These are phyloP conservation scores for Drosophila erecta DNA, from an alignment of 1,140 invertebrate species.

Conservation along the genomic window DNA sequence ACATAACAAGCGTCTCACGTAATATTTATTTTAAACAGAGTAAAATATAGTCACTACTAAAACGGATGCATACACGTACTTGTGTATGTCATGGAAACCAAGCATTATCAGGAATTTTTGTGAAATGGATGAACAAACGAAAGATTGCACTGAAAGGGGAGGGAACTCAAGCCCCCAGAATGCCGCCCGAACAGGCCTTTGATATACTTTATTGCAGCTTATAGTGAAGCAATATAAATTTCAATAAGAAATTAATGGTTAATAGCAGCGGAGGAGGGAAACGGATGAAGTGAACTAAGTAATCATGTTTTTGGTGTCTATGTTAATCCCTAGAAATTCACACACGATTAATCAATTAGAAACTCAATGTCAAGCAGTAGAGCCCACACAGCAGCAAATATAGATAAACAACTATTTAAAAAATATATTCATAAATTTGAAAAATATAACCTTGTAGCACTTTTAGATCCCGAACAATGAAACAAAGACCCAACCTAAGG, in stretches of 20 bases:
- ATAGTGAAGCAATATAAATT: constrained; percentile 52
- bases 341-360: constrained; percentile 76
- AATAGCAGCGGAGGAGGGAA: background rate
- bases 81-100: constrained; percentile 34
- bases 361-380: constrained; percentile 63
- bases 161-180: constrained; percentile 46
- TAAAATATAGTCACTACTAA: constrained; percentile 16
- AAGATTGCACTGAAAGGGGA: constrained; percentile 16
- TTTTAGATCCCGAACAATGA: constrained; percentile 47
- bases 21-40: constrained; percentile 34
- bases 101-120: constrained; percentile 74
- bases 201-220: constrained; percentile 42
- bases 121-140: constrained; percentile 44
- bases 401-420: constrained; percentile 39
- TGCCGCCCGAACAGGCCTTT: constrained; percentile 68
- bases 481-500: constrained; percentile 44
- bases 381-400: constrained; percentile 43
- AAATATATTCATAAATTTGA: constrained; percentile 46
- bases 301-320: constrained; percentile 80
- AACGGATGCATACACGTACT: constrained; percentile 16
- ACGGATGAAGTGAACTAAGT: constrained; percentile 35
- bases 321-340: constrained; percentile 76
- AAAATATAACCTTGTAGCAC: constrained; percentile 50
- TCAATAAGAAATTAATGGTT: constrained; percentile 36
- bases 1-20: constrained; percentile 22